phyloP scores from a whole-genome alignment of 1,140 invertebrate species.

The Conopomorpha cramerella region DNA sequence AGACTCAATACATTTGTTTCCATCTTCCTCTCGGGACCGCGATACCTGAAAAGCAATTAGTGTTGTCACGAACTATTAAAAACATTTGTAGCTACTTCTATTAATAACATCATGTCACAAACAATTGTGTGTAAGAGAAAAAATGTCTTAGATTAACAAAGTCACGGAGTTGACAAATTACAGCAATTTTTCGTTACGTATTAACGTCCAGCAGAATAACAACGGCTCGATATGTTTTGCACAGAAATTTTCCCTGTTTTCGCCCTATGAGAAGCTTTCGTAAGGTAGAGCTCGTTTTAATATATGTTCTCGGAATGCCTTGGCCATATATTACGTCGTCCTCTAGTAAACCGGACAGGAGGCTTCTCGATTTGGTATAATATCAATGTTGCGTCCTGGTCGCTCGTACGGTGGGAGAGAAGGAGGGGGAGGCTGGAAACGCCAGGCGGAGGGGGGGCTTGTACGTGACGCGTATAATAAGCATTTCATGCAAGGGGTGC shows the following conservation, averaged over 20 bases:
- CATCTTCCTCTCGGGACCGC: no score
- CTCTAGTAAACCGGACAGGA: conserved; percentile 60
- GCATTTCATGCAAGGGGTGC: conserved; percentile 61
- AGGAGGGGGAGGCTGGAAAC: conserved; percentile 20
- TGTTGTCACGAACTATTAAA: no score
- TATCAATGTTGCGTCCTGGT: conserved; percentile 49
- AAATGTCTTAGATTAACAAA: no score
- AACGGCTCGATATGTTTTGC: conserved; percentile 45
- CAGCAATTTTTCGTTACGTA: conserved; percentile 39
- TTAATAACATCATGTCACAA: no score
- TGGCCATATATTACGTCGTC: conserved; percentile 61
- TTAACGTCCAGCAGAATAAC: conserved; percentile 34
- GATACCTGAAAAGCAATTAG: no score
- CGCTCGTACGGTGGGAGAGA: conserved; percentile 21
- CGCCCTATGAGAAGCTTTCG: conserved; percentile 60
- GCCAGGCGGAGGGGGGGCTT: conserved; percentile 30
- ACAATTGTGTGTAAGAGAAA: no score
- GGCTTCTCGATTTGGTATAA: conserved; percentile 61
- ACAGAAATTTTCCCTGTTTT: conserved; percentile 62
- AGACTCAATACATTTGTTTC: no score
- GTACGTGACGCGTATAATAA: conserved; percentile 63
- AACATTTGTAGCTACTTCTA: no score
- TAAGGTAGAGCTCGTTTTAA: conserved; percentile 61
- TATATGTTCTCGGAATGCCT: conserved; percentile 62
- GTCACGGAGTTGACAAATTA: conserved; percentile 42